Evolutionary conservation across 1,140 invertebrate genomes (phyloP).

Genomic region (Dinoponera quadriceps): DNA sequence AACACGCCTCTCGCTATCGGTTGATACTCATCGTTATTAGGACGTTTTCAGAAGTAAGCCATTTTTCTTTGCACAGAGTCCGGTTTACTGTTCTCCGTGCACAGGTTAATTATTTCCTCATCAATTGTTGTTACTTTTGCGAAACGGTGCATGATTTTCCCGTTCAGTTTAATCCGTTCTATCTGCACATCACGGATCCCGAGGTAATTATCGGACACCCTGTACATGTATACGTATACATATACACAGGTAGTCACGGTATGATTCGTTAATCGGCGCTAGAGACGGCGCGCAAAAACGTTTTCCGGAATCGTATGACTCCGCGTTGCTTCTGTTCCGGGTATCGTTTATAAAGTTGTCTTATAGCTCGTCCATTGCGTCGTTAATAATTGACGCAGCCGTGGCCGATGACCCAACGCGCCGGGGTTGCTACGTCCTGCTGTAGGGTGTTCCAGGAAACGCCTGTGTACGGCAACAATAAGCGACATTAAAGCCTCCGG

Average conservation of each 20-base stretch:
- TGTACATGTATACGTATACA: neutral
- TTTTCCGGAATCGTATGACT: constrained; percentile 37
- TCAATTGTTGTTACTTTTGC: too few relatives aligned
- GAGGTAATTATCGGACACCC: too few relatives aligned
- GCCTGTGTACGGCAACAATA: neutral
- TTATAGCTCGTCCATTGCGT: constrained; percentile 33
- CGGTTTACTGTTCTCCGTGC: too few relatives aligned
- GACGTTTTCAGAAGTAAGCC: too few relatives aligned
- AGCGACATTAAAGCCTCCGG: neutral
- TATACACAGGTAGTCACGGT: neutral
- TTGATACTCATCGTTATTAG: too few relatives aligned
- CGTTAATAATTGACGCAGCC: constrained; percentile 49
- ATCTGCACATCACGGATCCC: too few relatives aligned
- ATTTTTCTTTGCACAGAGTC: too few relatives aligned
- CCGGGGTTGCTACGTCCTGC: constrained; percentile 4
- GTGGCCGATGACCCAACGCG: constrained; percentile 33
- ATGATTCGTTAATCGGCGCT: constrained; percentile 4
- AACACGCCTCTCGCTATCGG: too few relatives aligned
- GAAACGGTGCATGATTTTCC: too few relatives aligned
- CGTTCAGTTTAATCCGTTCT: too few relatives aligned
- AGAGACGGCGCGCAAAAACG: neutral
- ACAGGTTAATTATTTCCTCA: too few relatives aligned
- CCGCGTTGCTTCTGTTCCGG: neutral
- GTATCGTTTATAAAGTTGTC: constrained; percentile 46
- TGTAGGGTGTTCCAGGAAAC: constrained; percentile 24